These are phyloP conservation scores for Chitala chitala DNA, from an alignment of 2,113 vertebrate genomes.

Conservation along the genomic window DNA sequence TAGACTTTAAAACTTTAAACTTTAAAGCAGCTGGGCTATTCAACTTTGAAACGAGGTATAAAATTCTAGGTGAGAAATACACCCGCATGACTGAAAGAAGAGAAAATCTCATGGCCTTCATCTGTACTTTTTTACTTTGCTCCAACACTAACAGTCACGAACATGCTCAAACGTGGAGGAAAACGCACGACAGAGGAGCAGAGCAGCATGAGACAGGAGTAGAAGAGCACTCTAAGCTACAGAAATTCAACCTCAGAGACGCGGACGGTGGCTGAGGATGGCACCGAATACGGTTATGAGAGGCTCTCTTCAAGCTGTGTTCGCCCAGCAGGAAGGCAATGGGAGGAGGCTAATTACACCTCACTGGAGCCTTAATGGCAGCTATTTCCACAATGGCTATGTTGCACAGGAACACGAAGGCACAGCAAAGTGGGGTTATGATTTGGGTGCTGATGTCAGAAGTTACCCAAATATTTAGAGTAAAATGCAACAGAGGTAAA, in stretches of 20 bases:
- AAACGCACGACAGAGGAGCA: neutral
- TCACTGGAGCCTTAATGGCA: slow-evolving; percentile 12
- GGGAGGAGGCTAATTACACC: neutral
- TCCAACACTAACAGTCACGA: too few relatives aligned
- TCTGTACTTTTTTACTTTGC: too few relatives aligned
- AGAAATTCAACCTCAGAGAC: neutral
- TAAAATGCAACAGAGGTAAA: too few relatives aligned
- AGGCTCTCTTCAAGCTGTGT: neutral
- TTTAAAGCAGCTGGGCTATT: too few relatives aligned
- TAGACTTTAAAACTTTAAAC: too few relatives aligned
- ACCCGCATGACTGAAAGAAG: neutral
- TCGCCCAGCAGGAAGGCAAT: neutral
- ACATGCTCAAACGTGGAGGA: too few relatives aligned
- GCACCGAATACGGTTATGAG: neutral
- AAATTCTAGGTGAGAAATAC: too few relatives aligned
- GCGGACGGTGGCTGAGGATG: neutral
- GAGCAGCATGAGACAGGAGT: neutral
- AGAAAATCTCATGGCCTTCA: too few relatives aligned
- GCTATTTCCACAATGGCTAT: neutral
- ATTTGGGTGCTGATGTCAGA: neutral
- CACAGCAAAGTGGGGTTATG: neutral
- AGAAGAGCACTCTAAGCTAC: neutral
- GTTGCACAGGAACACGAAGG: neutral
- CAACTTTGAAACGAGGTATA: too few relatives aligned
- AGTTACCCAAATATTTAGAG: neutral